Evolutionary conservation across 1,140 invertebrate species (phyloP).

Genomic region (Heliothis virescens): DNA sequence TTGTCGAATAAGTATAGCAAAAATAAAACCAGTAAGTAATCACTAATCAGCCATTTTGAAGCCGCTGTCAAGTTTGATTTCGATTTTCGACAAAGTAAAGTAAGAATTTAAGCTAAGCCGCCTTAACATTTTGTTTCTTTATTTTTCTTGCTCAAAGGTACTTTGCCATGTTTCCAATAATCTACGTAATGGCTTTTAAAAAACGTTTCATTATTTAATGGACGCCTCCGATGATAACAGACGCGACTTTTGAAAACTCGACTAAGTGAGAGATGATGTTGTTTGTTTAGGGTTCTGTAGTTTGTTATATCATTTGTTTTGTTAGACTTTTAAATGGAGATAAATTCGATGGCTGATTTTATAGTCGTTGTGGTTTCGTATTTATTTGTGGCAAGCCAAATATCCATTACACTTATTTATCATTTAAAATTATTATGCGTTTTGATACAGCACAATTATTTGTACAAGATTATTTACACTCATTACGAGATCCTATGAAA

Average conservation of each 20-base stretch:
- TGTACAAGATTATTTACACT: neutral
- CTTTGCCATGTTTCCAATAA: conserved; percentile 40
- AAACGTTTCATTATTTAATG: conserved; percentile 54
- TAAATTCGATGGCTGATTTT: too few species aligned
- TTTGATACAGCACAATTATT: too few species aligned
- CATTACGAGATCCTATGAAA: neutral
- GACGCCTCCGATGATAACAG: conserved; percentile 39
- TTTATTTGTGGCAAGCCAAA: neutral
- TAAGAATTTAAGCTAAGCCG: conserved; percentile 16
- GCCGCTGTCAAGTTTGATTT: neutral
- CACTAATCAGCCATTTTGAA: neutral
- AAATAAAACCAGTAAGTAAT: neutral
- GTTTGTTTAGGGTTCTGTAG: neutral
- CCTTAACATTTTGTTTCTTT: conserved; percentile 42
- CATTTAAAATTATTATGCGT: too few species aligned
- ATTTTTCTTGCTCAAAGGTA: conserved; percentile 12
- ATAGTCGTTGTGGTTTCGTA: too few species aligned
- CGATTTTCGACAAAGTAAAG: conserved; percentile 5
- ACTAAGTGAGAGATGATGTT: conserved; percentile 5
- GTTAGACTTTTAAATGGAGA: neutral
- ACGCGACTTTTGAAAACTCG: neutral
- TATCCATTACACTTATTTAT: neutral
- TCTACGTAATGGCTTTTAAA: conserved; percentile 52
- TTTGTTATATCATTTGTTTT: neutral
- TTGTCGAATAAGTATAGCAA: too few species aligned